phyloP scores from a whole-genome alignment of 2,888 invertebrate species.

The Monoplex corrugatus region DNA sequence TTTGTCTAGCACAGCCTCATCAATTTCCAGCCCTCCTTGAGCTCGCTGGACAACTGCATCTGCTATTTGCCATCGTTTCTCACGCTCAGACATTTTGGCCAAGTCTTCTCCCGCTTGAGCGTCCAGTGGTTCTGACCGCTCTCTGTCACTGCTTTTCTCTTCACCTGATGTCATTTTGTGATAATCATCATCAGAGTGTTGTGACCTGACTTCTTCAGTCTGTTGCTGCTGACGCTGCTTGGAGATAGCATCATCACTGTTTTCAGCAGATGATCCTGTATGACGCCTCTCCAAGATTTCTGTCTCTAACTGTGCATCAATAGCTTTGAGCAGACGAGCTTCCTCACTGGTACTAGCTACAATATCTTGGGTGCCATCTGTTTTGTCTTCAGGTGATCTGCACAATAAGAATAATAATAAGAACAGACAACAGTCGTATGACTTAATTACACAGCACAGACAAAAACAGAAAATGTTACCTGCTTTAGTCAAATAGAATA shows the following conservation, averaged over 20 bases:
- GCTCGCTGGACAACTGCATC: background rate
- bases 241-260: background rate
- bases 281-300: slow-evolving; percentile 10
- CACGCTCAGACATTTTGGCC: background rate
- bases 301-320: slow-evolving; percentile 19
- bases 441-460: too few species aligned
- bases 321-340: background rate
- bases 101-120: background rate
- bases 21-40: background rate
- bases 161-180: background rate
- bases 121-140: background rate
- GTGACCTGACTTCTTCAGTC: background rate
- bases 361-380: background rate
- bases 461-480: too few species aligned
- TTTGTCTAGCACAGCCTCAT: background rate
- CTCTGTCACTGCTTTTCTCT: background rate
- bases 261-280: background rate
- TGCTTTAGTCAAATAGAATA: too few species aligned
- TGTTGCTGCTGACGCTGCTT: background rate
- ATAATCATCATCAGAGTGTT: background rate
- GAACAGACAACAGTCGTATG: too few species aligned
- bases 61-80: background rate
- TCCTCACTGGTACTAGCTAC: background rate
- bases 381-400: background rate
- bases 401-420: background rate